phyloP scores from a whole-genome alignment of 92 coral and sea anemone genomes.

The Actinernus sp. region DNA sequence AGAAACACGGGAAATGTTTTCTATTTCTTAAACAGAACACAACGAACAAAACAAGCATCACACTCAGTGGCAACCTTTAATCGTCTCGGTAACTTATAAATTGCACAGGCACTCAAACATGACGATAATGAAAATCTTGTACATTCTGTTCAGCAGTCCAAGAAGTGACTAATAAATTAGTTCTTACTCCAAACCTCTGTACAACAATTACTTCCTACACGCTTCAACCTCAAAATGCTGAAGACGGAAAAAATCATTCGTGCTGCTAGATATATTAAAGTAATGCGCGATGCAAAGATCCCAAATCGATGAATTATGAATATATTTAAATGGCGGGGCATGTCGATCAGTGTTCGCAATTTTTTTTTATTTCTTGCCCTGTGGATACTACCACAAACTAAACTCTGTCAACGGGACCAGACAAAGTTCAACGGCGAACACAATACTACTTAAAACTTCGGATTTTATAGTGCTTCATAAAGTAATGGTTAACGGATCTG shows the following conservation, averaged over 20 bases:
- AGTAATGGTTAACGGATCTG: slow-evolving; percentile 32
- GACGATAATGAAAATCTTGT: slow-evolving; percentile 34
- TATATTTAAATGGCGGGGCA: no score
- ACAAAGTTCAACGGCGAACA: neutral
- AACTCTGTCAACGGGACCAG: slow-evolving; percentile 17
- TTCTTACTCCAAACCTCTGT: slow-evolving; percentile 84
- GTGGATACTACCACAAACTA: slow-evolving; percentile 1
- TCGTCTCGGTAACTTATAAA: slow-evolving; percentile 30
- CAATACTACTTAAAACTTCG: slow-evolving; percentile 4
- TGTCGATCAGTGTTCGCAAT: no score
- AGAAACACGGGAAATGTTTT: no score
- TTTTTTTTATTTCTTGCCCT: no score
- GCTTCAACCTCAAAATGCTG: slow-evolving; percentile 26
- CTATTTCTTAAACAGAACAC: no score
- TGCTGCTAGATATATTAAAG: neutral
- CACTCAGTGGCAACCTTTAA: slow-evolving; percentile 32
- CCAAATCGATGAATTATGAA: no score
- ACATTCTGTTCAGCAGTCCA: slow-evolving; percentile 42
- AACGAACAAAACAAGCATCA: neutral
- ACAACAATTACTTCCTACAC: slow-evolving; percentile 62
- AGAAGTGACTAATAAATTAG: slow-evolving; percentile 81
- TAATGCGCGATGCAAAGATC: slow-evolving; percentile 21
- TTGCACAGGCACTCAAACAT: slow-evolving; percentile 31
- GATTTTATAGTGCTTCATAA: slow-evolving; percentile 6
- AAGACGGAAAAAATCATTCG: slow-evolving; percentile 14